Base-by-base conservation (phyloP, 2,113 vertebrate genomes). In the Heterotis niloticus region DNA sequence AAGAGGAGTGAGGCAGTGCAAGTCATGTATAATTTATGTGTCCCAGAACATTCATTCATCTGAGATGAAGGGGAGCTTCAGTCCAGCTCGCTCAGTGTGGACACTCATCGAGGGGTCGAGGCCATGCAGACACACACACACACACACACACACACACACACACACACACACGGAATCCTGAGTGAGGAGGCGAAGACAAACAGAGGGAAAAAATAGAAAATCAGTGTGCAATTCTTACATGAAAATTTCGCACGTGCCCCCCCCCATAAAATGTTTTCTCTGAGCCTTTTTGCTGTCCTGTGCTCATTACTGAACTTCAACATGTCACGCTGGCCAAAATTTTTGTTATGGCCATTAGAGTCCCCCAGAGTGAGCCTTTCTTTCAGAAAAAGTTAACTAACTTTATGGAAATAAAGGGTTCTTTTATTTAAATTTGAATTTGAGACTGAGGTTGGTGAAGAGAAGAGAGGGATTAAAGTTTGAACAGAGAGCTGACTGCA, bases 11-110 rank as follows among this genome's bases (percentile, higher is more conserved):
- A 85, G 86, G 84, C 86, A 83, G 84, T 84, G 85, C 84, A 84
- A 83, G 85, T 88, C 85, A 89, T 89, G 87, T 87, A 86, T 89
- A 88, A 91, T 89, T 83, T 83, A 88, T 87, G 82, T 73, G 82
- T 82, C 79, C 77, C 77, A 79, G 72, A 65, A 9, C 81, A 85
- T 78, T 81, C 72, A 80, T 73, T 82, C 85, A 80, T 81, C 69
- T 34, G 71, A 86, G 81, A 86, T 84, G 81, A 86, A 80, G 84
- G 84, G 82, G 82, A 24, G 64, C 82, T 83, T 57, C 76, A 13
- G 79, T 87, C 78, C 26, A 64, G 83, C 84, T 83, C 24, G 86
- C 85, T 85, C 86, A 89, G 82, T 81, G 79, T 83, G 84, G 85
- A 77, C 51, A 13, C 83, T 85, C 81, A 73, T 80, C 64, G 70